Evolutionary conservation across 2,113 vertebrate species (phyloP), one percentile per base, ranked within the genome.

Genomic region (Lichenostomus cassidix): DNA sequence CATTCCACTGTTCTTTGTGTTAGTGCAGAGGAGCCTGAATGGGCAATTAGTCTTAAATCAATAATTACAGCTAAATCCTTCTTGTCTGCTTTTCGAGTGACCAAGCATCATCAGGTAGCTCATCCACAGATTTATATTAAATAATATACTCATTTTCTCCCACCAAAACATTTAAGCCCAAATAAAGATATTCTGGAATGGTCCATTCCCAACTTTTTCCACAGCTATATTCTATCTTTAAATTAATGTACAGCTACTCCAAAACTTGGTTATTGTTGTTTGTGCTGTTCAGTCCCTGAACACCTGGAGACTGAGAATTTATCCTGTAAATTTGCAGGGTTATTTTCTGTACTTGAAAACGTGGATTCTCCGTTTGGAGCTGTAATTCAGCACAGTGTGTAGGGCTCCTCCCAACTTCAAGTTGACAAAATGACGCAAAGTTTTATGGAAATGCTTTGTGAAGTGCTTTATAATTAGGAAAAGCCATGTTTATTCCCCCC

Each of bases 1-100:
- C 9, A 64, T 37, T 17, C 5, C n/a, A 1, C 41, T 33, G 12
- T 8, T 60, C 21, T 5, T 3, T 3, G 2, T 15, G 28, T 24
- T 28, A 22, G 29, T 31, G 65, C n/a, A 83, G 4, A 55, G 71
- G 17, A 82, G 14, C 31, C 39, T 24, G 8, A 4, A 29, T 49
- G 79, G 55, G 52, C 80, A 62, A 42, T 55, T 2, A 15, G 33
- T 62, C 67, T 24, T 46, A 6, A 71, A 25, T 87, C 76, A 68
- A 11, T 55, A 56, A 65, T 71, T 22, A 4, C 42, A 81, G 31
- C 49, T 25, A 14, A 55, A 55, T 28, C 1, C 0, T 55, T 81
- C 44, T 60, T 87, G 52, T 31, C 69, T 82, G 55, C 28, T 77
- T 70, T 74, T 53, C 3, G 3, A 52, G 15, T 13, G 39, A 64